Evolutionary conservation across 2,888 invertebrate genomes (phyloP).

Genomic region (Diachrysia chrysitis): DNA sequence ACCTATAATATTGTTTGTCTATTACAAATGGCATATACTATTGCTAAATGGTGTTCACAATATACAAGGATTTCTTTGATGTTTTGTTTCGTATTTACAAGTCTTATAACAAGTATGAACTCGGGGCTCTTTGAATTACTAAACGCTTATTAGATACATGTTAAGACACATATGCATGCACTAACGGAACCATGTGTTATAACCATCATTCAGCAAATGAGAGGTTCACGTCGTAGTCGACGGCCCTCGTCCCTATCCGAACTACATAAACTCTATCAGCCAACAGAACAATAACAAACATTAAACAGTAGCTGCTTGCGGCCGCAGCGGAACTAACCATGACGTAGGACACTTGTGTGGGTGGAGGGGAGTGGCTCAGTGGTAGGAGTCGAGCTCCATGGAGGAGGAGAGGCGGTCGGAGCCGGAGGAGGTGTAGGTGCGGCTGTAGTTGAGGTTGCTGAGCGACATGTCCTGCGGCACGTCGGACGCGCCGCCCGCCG

Average conservation of each 20-base stretch:
- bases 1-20: slow-evolving; percentile 59
- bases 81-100: slow-evolving; percentile 68
- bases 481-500: slow-evolving; percentile 64
- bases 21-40: slow-evolving; percentile 70
- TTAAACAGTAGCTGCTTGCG: slow-evolving; percentile 39
- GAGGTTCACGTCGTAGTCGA: slow-evolving; percentile 38
- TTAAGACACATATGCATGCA: slow-evolving; percentile 65
- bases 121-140: slow-evolving; percentile 51
- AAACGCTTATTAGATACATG: slow-evolving; percentile 56
- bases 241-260: slow-evolving; percentile 48
- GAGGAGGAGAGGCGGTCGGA: slow-evolving; percentile 63
- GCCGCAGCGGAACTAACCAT: slow-evolving; percentile 32
- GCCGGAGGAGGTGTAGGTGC: slow-evolving; percentile 69
- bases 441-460: slow-evolving; percentile 73
- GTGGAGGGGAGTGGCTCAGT: slow-evolving; percentile 64
- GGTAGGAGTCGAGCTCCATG: slow-evolving; percentile 76
- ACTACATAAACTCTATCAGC: slow-evolving; percentile 55
- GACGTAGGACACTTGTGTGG: too few relatives aligned
- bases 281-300: slow-evolving; percentile 60
- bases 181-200: slow-evolving; percentile 56
- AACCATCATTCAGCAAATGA: slow-evolving; percentile 25
- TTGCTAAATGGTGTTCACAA: slow-evolving; percentile 69
- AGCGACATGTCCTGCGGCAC: slow-evolving; percentile 86
- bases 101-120: slow-evolving; percentile 62
- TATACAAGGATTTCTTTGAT: slow-evolving; percentile 65